Evolutionary conservation across 1,140 invertebrate species (phyloP), one percentile per base, ranked within the genome.

Genomic region (Potamilus streckersoni): DNA sequence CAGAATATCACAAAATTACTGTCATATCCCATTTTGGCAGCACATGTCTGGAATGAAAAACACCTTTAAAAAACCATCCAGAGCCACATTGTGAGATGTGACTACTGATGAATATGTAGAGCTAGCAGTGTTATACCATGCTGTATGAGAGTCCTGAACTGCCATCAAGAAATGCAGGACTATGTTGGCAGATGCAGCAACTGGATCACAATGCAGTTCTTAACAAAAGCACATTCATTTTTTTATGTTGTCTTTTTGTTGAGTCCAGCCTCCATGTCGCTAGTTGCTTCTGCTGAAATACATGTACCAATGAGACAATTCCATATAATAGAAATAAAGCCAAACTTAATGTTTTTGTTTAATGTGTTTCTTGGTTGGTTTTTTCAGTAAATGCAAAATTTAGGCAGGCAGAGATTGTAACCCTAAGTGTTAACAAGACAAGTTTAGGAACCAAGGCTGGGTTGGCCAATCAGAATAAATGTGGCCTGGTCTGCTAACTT

Each of bases 401-500:
- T 17, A 23, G 12, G 0, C 31, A 27, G 56, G 31, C 19, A 56
- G 73, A 79, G 5, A 17, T 76, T 23, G 20, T 17, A 16, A 16
- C 69, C 72, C 49, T 17, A 2, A 13, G 72, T 63, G 60, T 71
- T 56, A 23, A 71, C 67, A 8, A 79, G 20, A 58, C 72, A 57
- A 76, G 20, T 23, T 65, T 56, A 14, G 75, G 64, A 70, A 78
- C 64, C 76, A 82, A 16, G 63, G n/a, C 38, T 82, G 81, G 3
- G 79, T 77, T 68, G 71, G 69, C 75, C 79, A 12, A 80, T 62
- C 12, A 81, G 19, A 17, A 79, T 68, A 27, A 57, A 68, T 17
- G 49, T 58, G 17, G 71, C 71, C 23, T 62, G 17, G 16, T 69
- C n/a, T 27, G 38, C 20, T n/a, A 82, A 61, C 64, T 83, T 82